phyloP scores from a whole-genome alignment of 2,113 vertebrate species.

The Phrynosoma blainvillii region DNA sequence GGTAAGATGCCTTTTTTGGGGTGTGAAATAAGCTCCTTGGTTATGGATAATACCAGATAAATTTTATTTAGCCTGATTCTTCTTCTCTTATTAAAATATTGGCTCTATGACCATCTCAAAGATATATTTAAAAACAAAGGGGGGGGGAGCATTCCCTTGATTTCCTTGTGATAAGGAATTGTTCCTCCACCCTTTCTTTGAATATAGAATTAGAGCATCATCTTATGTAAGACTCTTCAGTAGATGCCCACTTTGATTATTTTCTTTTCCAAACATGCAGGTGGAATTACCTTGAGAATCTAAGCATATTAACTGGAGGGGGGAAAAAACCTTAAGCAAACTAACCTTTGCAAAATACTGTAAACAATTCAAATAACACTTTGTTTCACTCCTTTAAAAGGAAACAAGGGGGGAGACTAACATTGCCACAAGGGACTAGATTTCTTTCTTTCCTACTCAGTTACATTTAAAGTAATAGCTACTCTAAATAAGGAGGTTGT shows the following conservation, averaged over 20 bases:
- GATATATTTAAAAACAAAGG: not conserved
- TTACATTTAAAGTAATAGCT: accelerated
- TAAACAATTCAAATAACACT: slow-evolving; percentile 7
- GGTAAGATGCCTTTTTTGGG: too few relatives aligned
- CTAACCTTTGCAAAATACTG: slow-evolving; percentile 7
- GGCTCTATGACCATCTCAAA: too few relatives aligned
- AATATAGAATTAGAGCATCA: not conserved
- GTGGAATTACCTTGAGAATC: accelerated
- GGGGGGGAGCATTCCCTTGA: not conserved
- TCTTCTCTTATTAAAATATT: not conserved
- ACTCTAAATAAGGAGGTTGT: not conserved
- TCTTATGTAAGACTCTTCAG: accelerated
- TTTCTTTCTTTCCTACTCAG: not conserved
- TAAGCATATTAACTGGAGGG: not conserved
- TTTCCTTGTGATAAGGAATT: not conserved
- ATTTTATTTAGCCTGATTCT: not conserved
- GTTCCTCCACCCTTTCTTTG: not conserved
- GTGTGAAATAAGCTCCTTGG: too few relatives aligned
- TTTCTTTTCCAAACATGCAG: not conserved
- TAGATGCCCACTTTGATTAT: not conserved
- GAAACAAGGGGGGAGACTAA: not conserved
- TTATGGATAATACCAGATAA: not conserved
- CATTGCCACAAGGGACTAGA: not conserved
- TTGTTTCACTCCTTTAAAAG: not conserved
- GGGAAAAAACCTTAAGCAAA: not conserved